A percentile compares a stretch with the other conserved stretches of the same genome.
phyloP scores from a whole-genome alignment of 2,797 vertebrate species.

The Orientallactaga sibirica region DNA sequence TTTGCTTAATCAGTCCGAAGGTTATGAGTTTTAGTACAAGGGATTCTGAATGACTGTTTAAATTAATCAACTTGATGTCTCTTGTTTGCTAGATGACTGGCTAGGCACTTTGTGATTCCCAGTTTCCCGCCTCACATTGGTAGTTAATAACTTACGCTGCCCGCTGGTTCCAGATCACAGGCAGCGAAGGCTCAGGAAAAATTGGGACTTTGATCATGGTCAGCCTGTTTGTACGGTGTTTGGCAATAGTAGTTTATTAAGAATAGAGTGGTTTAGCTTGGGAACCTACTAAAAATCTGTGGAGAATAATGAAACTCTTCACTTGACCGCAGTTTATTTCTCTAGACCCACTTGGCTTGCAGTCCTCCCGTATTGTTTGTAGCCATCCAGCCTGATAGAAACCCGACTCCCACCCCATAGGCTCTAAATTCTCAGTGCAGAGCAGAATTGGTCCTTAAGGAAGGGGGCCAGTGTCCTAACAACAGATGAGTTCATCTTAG shows the following conservation, averaged over 20 bases:
- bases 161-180: slow-evolving; percentile 55
- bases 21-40: slow-evolving; percentile 10
- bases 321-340: slow-evolving; percentile 40
- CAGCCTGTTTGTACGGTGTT: slow-evolving; percentile 4
- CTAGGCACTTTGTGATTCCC: slow-evolving; percentile 42
- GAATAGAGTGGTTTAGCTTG: not conserved
- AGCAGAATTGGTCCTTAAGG: not conserved
- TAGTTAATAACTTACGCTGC: slow-evolving; percentile 33
- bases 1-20: slow-evolving; percentile 29
- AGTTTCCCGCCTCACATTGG: not conserved
- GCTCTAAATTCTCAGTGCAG: not conserved
- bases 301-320: not conserved
- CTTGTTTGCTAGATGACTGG: slow-evolving; percentile 32
- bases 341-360: not conserved
- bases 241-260: slow-evolving; percentile 7
- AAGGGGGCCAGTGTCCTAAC: not conserved
- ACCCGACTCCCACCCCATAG: not conserved
- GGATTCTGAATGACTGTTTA: slow-evolving; percentile 49
- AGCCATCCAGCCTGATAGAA: not conserved
- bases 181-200: slow-evolving; percentile 59
- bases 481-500: not conserved
- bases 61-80: not conserved
- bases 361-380: not conserved
- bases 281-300: slow-evolving; percentile 17
- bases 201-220: slow-evolving; percentile 19